phyloP scores from a whole-genome alignment of 2,888 invertebrate species.

The Nemapogon koenigi region DNA sequence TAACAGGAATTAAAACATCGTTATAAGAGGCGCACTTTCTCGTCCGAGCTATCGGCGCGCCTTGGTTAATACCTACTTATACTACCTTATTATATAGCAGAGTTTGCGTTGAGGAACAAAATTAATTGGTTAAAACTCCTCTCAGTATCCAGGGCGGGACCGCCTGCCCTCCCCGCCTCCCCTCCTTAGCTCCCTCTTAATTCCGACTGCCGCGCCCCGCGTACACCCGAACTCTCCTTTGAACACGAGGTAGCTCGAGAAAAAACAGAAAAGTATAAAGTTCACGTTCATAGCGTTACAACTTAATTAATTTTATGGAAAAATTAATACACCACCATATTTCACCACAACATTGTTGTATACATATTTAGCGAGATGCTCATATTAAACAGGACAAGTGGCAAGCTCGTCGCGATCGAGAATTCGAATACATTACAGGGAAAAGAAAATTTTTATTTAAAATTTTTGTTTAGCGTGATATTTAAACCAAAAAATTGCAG shows the following conservation, averaged over 20 bases:
- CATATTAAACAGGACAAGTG: too few species aligned
- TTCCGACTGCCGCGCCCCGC: slow-evolving; percentile 34
- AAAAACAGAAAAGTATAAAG: slow-evolving; percentile 65
- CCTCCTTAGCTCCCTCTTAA: slow-evolving; percentile 50
- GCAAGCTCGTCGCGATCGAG: too few species aligned
- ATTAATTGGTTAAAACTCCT: slow-evolving; percentile 69
- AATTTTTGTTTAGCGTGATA: too few species aligned
- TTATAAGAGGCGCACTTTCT: slow-evolving; percentile 57
- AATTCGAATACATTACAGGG: too few species aligned
- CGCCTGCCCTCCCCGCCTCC: slow-evolving; percentile 22
- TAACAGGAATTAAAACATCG: slow-evolving; percentile 66
- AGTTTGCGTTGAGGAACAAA: slow-evolving; percentile 68
- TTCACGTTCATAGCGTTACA: slow-evolving; percentile 44
- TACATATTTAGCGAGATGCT: too few species aligned
- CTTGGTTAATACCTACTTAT: slow-evolving; percentile 65
- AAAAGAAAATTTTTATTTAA: too few species aligned
- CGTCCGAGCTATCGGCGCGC: slow-evolving; percentile 59
- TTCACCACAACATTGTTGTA: too few species aligned
- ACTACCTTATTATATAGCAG: slow-evolving; percentile 66
- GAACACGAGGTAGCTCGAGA: slow-evolving; percentile 65
- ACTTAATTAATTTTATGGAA: slow-evolving; percentile 42
- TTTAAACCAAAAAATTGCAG: too few species aligned
- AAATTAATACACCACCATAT: too few species aligned
- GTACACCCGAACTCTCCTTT: slow-evolving; percentile 32
- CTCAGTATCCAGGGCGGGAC: slow-evolving; percentile 63